Base-by-base conservation (phyloP, 2,113 vertebrate species). In the Catagonus wagneri region DNA sequence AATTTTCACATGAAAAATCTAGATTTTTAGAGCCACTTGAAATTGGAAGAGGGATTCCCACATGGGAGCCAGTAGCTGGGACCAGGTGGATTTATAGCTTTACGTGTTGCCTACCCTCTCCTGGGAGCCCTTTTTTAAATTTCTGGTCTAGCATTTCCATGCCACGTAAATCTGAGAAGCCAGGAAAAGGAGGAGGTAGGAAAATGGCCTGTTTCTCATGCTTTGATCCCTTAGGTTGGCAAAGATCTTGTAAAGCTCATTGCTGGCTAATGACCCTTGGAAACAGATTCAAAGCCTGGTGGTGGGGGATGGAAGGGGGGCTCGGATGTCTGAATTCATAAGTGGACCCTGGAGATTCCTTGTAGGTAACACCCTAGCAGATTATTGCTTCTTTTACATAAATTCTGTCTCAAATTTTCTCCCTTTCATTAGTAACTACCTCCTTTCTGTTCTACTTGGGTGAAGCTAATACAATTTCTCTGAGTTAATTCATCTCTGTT, bases 401-500 rank as follows among this genome's bases (percentile, higher is more conserved):
- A 56, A 12, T 71, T 58, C 52, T 16, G 66, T 27, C 68, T 83
- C 27, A 7, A 14, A 34, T 50, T 39, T 29, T 44, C 66, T 83
- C 58, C 27, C 27, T 17, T 20, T 50, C 66, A 75, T 39, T 92
- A 14, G 44, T 72, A 56, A 86, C 27, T 7, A 2, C 60, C 52
- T 39, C 78, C 63, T 71, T 75, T 93, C 72, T 25, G 29, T 89
- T 96, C 75, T 52, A 6, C 78, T 63, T 85, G 78, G 61, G 27
- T 52, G 72, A 90, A 50, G 75, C 83, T 89, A 79, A 89, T 50
- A 93, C 60, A 83, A 20, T 94, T 88, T 97, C 80, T 83, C 89
- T 4, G 39, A 97, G 92, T 91, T 68, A 97, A 96, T 94, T 85
- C 34, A 78, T 68, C 85, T 92, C 65, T 95, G 90, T 95, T 83